Evolutionary conservation across 2,113 vertebrate genomes (phyloP), one percentile per base, ranked within the genome.

Genomic region (Alethe diademata): DNA sequence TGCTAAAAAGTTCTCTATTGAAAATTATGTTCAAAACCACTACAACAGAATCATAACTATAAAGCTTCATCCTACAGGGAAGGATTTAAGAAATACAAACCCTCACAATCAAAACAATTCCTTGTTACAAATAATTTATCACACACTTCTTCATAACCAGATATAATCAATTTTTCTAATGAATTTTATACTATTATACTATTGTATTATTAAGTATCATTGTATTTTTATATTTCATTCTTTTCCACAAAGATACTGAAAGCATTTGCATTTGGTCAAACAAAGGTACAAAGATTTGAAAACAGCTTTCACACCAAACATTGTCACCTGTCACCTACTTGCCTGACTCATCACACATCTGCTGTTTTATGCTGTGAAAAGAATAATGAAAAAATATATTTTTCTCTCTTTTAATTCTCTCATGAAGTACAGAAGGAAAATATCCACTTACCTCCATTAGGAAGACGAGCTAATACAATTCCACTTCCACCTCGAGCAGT

Each of bases 401-500:
- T 79, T 72, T 33, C 64, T 61, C 35, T n/a, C 8, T 51, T 72
- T 83, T 13, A 69, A 76, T 90, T 92, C 6, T 81, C 24, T 22
- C 29, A 57, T 35, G 12, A 78, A 56, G 12, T 16, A 62, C 8
- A 36, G 42, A 56, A 70, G 14, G 40, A 80, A 54, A 73, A 53
- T 6, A 29, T 28, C 33, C 14, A 98, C 98, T 99, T 98, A 99
- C 99, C 97, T 98, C 99, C 98, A 92, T 98, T 98, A 8, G 98
- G 61, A 70, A 99, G 98, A 23, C 98, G 98, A 6, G 99, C 98
- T 64, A 99, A 96, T 50, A 99, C 99, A 72, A 99, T 97, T 36
- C 99, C 99, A 54, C 99, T 99, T 96, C 99, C 99, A 5, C 99
- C 99, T 65, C 99, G 97, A 56, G 99, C 99, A 0, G 99, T 99